A percentile compares a stretch with the other conserved stretches of the same genome.
These are phyloP conservation scores for Octodonta nipae DNA, from an alignment of 2,888 invertebrate genomes.

Conservation along the genomic window DNA sequence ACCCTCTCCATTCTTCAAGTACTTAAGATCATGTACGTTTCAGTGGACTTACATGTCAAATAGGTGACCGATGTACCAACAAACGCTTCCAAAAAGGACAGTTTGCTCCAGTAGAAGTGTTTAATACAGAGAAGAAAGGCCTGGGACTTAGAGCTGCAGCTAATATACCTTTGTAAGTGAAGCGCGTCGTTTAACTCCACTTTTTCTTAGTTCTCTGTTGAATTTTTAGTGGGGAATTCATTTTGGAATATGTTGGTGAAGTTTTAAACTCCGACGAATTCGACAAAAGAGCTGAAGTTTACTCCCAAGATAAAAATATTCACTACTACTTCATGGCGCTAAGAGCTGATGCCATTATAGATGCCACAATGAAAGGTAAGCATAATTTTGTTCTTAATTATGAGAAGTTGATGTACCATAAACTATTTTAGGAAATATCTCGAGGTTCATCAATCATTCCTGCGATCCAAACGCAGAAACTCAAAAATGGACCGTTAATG, in stretches of 20 bases:
- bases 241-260: conserved; percentile 98
- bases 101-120: conserved; percentile 75
- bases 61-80: conserved; percentile 84
- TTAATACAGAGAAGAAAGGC: conserved; percentile 87
- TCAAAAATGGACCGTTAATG: conserved; percentile 93
- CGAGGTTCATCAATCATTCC: conserved; percentile 96
- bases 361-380: conserved; percentile 76
- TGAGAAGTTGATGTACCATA: background rate
- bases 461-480: conserved; percentile 98
- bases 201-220: background rate
- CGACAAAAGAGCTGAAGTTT: conserved; percentile 71
- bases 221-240: conserved; percentile 68
- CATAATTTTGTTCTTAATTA: background rate
- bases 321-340: conserved; percentile 98
- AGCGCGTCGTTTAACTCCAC: conserved; percentile 6
- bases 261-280: conserved; percentile 85
- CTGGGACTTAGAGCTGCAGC: conserved; percentile 73
- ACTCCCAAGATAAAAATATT: conserved; percentile 75
- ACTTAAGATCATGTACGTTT: conserved; percentile 10
- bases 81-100: conserved; percentile 81
- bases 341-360: conserved; percentile 84
- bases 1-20: no score
- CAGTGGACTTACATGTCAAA: conserved; percentile 80
- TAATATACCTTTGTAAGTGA: conserved; percentile 57
- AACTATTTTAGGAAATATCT: conserved; percentile 60